These are phyloP conservation scores for Myxocyprinus asiaticus DNA, from an alignment of 2,113 vertebrate species.

Conservation along the genomic window DNA sequence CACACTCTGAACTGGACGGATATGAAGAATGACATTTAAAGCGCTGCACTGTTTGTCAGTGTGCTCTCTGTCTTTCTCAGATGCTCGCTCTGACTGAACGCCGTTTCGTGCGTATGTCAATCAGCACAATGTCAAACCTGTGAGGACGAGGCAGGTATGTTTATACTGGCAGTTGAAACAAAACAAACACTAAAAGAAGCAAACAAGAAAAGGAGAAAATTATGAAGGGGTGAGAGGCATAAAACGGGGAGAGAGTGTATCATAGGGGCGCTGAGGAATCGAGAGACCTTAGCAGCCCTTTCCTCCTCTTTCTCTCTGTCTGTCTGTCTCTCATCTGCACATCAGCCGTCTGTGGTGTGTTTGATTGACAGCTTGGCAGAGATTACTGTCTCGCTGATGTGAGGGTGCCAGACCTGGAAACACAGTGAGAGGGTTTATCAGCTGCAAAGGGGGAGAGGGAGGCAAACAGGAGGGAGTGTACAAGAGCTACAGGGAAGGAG, in stretches of 20 bases:
- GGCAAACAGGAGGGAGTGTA: constrained; percentile 83
- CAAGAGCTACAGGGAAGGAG: no score
- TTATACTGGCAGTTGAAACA: constrained; percentile 24
- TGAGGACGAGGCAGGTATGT: constrained; percentile 44
- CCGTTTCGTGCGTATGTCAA: constrained; percentile 38
- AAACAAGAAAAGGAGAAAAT: neutral
- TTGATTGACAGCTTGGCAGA: constrained; percentile 92
- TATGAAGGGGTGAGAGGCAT: constrained; percentile 30
- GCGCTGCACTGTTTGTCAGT: constrained; percentile 25
- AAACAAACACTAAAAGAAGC: constrained; percentile 29
- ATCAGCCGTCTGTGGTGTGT: constrained; percentile 79
- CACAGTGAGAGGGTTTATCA: constrained; percentile 99
- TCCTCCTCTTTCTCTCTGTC: neutral
- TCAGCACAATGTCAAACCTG: constrained; percentile 40
- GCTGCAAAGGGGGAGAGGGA: constrained; percentile 65
- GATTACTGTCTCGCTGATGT: constrained; percentile 93
- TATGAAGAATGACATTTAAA: constrained; percentile 55
- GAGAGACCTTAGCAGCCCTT: constrained; percentile 37
- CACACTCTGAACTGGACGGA: constrained; percentile 53
- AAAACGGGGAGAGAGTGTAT: constrained; percentile 38
- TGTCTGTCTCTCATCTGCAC: constrained; percentile 60
- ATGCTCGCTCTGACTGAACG: neutral
- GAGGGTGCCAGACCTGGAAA: constrained; percentile 96
- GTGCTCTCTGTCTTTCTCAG: constrained; percentile 14
- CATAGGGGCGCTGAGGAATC: constrained; percentile 43